These are phyloP conservation scores for Lasioglossum villosulum DNA, from an alignment of 2,888 invertebrate species.

Conservation along the genomic window DNA sequence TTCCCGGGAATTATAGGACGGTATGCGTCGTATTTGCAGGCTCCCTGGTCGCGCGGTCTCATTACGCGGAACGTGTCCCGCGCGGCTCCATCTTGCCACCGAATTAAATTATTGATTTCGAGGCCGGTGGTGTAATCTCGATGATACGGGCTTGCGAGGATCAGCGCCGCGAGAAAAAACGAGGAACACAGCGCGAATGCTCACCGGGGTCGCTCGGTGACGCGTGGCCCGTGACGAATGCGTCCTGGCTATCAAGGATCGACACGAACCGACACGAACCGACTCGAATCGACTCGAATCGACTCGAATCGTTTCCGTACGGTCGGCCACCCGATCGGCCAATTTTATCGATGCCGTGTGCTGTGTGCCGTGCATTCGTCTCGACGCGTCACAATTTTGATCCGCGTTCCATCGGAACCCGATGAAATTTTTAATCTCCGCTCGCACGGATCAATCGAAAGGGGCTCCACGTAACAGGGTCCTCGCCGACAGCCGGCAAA, in stretches of 20 bases:
- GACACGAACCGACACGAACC: neutral
- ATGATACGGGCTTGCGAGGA: neutral
- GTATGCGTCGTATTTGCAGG: neutral
- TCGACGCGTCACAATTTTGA: constrained; percentile 2
- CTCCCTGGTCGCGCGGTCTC: constrained; percentile 18
- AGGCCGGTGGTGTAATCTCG: constrained; percentile 4
- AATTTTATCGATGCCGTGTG: neutral
- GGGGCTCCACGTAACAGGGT: neutral
- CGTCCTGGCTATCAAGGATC: neutral
- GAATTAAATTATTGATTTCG: constrained; percentile 44
- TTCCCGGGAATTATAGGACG: constrained; percentile 35
- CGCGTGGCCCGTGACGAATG: neutral
- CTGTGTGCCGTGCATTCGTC: neutral
- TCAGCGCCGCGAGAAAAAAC: neutral
- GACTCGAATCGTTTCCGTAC: neutral
- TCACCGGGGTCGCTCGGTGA: neutral
- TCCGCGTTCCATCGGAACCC: neutral
- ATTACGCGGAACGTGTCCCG: constrained; percentile 27
- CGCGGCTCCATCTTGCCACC: constrained; percentile 24
- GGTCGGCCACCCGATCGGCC: neutral
- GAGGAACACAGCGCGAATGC: neutral
- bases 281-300: too few relatives aligned
- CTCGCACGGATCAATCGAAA: neutral
- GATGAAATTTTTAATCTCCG: constrained; percentile 4
- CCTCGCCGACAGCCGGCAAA: neutral